A percentile compares a stretch with the other conserved stretches of the same genome.
Conservation (phyloP, 2,797 vertebrate species). For the Parauchenoglanis punctatus region DNA sequence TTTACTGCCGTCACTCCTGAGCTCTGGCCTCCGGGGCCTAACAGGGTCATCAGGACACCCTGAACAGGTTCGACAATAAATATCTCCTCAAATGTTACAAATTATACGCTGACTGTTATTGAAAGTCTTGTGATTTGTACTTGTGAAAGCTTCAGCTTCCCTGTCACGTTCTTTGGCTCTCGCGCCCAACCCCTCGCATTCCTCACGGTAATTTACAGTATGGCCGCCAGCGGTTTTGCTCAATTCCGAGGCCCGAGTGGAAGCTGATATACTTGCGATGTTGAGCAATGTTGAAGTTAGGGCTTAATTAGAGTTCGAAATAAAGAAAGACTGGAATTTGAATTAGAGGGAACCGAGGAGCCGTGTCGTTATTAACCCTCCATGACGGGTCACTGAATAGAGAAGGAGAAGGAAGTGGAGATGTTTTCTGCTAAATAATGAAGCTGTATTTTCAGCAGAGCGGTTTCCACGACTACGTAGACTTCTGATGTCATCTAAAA, state of each 20-base stretch:
- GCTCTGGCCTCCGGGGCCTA: slow-evolving; percentile 66
- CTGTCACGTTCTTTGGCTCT: slow-evolving; percentile 25
- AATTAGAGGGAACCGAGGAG: background rate
- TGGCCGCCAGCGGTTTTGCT: slow-evolving; percentile 79
- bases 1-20: slow-evolving; percentile 75
- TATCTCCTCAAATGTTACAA: slow-evolving; percentile 79
- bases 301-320: slow-evolving; percentile 39
- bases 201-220: slow-evolving; percentile 84
- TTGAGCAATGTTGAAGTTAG: slow-evolving; percentile 87
- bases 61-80: slow-evolving; percentile 75
- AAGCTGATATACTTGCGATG: slow-evolving; percentile 87
- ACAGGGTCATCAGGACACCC: slow-evolving; percentile 74
- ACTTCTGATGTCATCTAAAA: slow-evolving; percentile 58
- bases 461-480: slow-evolving; percentile 74
- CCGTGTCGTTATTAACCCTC: background rate
- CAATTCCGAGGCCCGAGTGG: slow-evolving; percentile 80
- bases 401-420: background rate
- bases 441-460: slow-evolving; percentile 65
- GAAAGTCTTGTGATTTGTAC: slow-evolving; percentile 70
- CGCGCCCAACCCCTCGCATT: slow-evolving; percentile 72
- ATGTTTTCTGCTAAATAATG: background rate
- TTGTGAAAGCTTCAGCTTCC: slow-evolving; percentile 53
- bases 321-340: background rate
- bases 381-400: background rate
- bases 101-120: slow-evolving; percentile 74